These are phyloP conservation scores for Scolopax rusticola DNA, from an alignment of 2,797 vertebrate genomes.

Conservation along the genomic window DNA sequence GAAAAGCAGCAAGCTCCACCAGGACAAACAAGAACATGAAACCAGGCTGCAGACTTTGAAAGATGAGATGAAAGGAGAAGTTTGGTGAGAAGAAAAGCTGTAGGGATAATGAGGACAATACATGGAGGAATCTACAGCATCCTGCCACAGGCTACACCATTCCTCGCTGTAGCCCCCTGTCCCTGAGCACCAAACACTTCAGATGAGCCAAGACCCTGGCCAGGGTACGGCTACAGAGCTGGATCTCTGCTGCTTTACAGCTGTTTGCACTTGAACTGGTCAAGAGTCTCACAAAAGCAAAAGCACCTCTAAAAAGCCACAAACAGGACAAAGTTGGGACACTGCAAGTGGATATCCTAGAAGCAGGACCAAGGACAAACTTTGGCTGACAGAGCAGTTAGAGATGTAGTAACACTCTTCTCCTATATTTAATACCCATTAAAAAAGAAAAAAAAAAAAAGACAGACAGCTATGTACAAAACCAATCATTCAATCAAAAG, in stretches of 20 bases:
- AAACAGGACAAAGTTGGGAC: not conserved
- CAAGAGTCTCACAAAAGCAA: conserved; percentile 7
- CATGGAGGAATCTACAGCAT: not conserved
- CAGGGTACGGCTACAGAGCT: conserved; percentile 28
- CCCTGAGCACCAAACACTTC: conserved; percentile 34
- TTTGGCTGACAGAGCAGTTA: conserved; percentile 40
- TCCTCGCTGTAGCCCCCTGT: not conserved
- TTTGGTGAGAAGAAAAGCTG: not conserved
- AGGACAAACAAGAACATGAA: not conserved
- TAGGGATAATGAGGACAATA: not conserved
- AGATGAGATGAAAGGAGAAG: not conserved
- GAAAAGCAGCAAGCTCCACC: not conserved
- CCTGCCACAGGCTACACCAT: conserved; percentile 4
- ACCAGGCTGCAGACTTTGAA: not conserved
- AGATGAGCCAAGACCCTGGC: conserved; percentile 37
- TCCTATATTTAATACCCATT: conserved; percentile 4
- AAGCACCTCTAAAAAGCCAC: conserved; percentile 8
- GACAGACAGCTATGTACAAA: not conserved
- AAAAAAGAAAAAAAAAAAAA: not conserved
- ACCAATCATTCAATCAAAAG: conserved; percentile 12
- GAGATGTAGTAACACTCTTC: conserved; percentile 13
- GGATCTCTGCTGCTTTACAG: conserved; percentile 44
- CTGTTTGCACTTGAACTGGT: conserved; percentile 61
- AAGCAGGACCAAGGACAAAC: conserved; percentile 27
- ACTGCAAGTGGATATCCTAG: conserved; percentile 5